phyloP scores from a whole-genome alignment of 2,113 vertebrate genomes.

The Aegotheles bennettii region DNA sequence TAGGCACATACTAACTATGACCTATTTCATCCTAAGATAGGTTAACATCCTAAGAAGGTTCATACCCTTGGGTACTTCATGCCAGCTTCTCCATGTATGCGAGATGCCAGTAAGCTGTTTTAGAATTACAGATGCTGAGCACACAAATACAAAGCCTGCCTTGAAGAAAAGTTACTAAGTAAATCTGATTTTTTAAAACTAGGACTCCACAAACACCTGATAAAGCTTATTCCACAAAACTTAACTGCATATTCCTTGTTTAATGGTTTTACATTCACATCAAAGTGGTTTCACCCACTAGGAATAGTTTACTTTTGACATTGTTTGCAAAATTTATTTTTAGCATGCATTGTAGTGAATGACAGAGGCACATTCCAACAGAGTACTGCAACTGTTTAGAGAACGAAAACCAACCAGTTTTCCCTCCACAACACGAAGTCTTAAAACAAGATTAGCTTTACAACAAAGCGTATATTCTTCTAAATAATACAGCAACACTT shows the following conservation, averaged over 20 bases:
- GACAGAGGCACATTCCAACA: slow-evolving; percentile 59
- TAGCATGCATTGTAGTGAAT: slow-evolving; percentile 52
- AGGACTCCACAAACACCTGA: neutral
- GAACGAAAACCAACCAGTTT: slow-evolving; percentile 16
- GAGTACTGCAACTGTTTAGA: slow-evolving; percentile 29
- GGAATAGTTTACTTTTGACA: slow-evolving; percentile 38
- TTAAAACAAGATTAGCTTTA: slow-evolving; percentile 17
- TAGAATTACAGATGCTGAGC: neutral
- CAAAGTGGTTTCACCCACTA: slow-evolving; percentile 6
- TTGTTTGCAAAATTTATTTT: slow-evolving; percentile 52
- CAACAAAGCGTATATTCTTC: slow-evolving; percentile 39
- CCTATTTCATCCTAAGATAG: neutral
- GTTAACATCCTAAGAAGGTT: no score
- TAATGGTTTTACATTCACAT: slow-evolving; percentile 53
- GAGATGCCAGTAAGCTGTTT: neutral
- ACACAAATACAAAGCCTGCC: neutral
- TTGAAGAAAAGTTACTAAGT: neutral
- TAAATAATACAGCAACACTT: neutral
- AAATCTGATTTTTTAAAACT: neutral
- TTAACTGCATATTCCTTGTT: slow-evolving; percentile 21
- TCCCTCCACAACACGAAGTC: slow-evolving; percentile 1
- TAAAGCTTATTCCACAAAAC: slow-evolving; percentile 26
- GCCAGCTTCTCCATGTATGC: neutral
- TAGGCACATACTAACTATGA: neutral
- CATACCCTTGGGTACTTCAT: neutral